These are phyloP conservation scores for Neodiprion lecontei DNA, from an alignment of 1,140 invertebrate genomes.

Conservation along the genomic window DNA sequence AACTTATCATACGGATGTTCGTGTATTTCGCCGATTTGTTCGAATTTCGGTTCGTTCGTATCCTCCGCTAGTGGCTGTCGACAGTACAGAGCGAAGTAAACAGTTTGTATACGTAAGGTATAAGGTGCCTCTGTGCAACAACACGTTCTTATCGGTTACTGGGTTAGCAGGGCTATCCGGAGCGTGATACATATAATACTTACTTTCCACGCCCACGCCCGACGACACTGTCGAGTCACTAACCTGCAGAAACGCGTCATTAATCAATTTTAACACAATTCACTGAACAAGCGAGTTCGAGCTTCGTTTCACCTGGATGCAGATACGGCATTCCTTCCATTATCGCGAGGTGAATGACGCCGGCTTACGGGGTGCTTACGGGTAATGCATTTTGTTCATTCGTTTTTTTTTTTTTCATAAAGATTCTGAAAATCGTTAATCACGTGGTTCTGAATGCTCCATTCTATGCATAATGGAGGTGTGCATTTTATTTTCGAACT, in stretches of 20 bases:
- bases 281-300: not conserved
- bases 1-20: too few species aligned
- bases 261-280: constrained; percentile 1
- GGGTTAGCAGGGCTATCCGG: not conserved
- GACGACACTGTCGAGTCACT: not conserved
- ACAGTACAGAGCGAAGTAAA: not conserved
- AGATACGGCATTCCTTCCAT: too few species aligned
- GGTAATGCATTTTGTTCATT: too few species aligned
- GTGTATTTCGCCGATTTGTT: not conserved
- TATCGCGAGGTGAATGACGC: too few species aligned
- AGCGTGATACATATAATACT: not conserved
- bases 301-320: too few species aligned
- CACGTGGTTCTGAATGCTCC: too few species aligned
- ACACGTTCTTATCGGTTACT: not conserved
- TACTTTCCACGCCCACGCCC: not conserved
- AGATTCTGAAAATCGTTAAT: too few species aligned
- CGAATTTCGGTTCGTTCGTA: not conserved
- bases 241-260: not conserved
- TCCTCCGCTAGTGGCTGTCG: not conserved
- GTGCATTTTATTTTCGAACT: too few species aligned
- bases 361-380: too few species aligned
- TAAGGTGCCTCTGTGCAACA: not conserved
- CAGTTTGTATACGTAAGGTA: not conserved
- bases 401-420: too few species aligned
- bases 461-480: too few species aligned